Evolutionary conservation across 2,113 vertebrate genomes (phyloP).

Genomic region (Pygoscelis antarcticus): DNA sequence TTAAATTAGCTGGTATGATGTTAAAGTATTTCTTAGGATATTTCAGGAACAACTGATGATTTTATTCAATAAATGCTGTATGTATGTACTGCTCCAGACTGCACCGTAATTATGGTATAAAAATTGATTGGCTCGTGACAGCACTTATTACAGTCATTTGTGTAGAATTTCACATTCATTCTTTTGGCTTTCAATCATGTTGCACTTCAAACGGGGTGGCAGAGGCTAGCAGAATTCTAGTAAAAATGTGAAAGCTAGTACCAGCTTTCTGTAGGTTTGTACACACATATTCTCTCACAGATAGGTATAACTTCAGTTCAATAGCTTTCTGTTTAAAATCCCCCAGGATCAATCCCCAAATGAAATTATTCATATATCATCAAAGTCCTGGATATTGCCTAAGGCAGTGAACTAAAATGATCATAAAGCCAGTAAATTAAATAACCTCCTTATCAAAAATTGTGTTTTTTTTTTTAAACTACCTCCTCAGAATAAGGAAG

Average conservation of each 20-base stretch:
- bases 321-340: background rate
- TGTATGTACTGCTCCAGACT: background rate
- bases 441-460: background rate
- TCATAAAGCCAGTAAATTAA: background rate
- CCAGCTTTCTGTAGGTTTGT: background rate
- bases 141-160: slow-evolving; percentile 23
- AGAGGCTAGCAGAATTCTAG: background rate
- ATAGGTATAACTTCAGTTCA: background rate
- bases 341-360: background rate
- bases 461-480: background rate
- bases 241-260: background rate
- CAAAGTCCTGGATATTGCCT: background rate
- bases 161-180: background rate
- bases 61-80: slow-evolving; percentile 32
- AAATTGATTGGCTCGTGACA: slow-evolving; percentile 10
- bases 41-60: background rate
- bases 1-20: background rate
- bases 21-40: background rate
- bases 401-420: background rate
- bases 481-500: background rate
- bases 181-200: slow-evolving; percentile 12
- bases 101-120: slow-evolving; percentile 15
- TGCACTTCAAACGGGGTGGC: background rate
- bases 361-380: background rate
- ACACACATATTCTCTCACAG: background rate